A percentile compares a stretch with the other conserved stretches of the same genome.
Evolutionary conservation across 2,113 vertebrate genomes (phyloP).

Genomic region (Pogona vitticeps): DNA sequence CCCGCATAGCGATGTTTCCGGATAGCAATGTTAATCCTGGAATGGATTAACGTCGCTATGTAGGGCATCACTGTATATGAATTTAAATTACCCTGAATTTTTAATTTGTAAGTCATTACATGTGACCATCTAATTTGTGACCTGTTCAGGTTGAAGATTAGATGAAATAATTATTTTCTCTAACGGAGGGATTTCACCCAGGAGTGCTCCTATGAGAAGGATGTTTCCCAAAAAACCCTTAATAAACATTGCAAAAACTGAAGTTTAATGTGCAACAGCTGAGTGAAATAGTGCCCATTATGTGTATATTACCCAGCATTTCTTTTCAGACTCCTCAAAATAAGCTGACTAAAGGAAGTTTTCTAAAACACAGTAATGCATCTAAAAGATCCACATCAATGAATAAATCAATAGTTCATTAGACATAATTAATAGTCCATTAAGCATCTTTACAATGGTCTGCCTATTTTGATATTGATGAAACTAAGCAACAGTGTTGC

Average conservation of each 20-base stretch:
- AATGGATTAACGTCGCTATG: too few species aligned
- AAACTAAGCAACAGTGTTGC: not conserved
- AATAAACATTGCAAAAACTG: not conserved
- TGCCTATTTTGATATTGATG: slow-evolving; percentile 3
- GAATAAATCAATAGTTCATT: not conserved
- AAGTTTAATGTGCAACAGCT: not conserved
- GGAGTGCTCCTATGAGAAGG: not conserved
- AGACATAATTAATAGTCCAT: slow-evolving; percentile 29
- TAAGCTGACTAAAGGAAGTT: not conserved
- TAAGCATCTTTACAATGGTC: slow-evolving; percentile 6
- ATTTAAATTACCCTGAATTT: not conserved
- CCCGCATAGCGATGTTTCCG: too few species aligned
- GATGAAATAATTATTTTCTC: not conserved
- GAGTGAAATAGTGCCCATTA: not conserved
- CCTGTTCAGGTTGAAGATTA: not conserved
- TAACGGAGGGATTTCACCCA: not conserved
- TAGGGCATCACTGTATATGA: not conserved
- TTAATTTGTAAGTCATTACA: not conserved
- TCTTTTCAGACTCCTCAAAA: not conserved
- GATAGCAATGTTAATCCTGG: too few species aligned
- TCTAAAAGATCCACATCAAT: not conserved
- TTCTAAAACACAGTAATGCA: not conserved
- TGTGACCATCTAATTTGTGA: not conserved
- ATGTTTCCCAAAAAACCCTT: not conserved
- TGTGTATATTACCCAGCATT: not conserved